These are phyloP conservation scores for Indicator indicator DNA, from an alignment of 2,113 vertebrate genomes.

Conservation along the genomic window DNA sequence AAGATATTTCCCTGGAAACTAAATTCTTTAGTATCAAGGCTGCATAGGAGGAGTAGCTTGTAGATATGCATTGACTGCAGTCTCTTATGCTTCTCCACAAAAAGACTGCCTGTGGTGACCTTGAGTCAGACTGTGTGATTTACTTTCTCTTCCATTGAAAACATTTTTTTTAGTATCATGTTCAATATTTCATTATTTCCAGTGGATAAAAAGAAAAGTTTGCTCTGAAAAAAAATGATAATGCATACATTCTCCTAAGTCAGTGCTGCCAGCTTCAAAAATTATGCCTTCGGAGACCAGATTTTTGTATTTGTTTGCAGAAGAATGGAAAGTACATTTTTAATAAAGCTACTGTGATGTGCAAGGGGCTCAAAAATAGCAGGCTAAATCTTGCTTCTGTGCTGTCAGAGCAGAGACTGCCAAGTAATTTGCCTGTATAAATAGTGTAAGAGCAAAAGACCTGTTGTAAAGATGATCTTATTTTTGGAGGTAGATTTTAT, in stretches of 20 bases:
- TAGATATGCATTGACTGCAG: background rate
- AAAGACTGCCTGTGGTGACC: background rate
- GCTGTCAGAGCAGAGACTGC: background rate
- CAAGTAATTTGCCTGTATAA: slow-evolving; percentile 56
- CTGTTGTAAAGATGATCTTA: slow-evolving; percentile 24
- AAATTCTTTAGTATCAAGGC: background rate
- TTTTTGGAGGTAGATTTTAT: slow-evolving; percentile 29
- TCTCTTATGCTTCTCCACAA: background rate
- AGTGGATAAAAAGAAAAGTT: slow-evolving; percentile 34
- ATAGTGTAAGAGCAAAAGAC: background rate
- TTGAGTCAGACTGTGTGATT: background rate
- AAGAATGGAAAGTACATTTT: slow-evolving; percentile 60
- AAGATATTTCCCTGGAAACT: background rate
- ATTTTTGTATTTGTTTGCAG: slow-evolving; percentile 67
- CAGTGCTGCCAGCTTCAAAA: slow-evolving; percentile 50
- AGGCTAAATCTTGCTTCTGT: background rate
- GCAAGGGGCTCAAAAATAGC: slow-evolving; percentile 42
- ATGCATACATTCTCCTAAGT: background rate
- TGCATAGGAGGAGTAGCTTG: background rate
- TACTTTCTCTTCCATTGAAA: slow-evolving; percentile 39
- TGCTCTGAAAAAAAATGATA: background rate
- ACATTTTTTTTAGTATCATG: slow-evolving; percentile 5
- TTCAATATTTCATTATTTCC: slow-evolving; percentile 69
- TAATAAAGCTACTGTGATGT: slow-evolving; percentile 67
- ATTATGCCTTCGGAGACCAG: slow-evolving; percentile 64